A percentile compares a stretch with the other conserved stretches of the same genome.
These are phyloP conservation scores for Tetragonula clypearis DNA, from an alignment of 1,140 invertebrate species.

Conservation along the genomic window DNA sequence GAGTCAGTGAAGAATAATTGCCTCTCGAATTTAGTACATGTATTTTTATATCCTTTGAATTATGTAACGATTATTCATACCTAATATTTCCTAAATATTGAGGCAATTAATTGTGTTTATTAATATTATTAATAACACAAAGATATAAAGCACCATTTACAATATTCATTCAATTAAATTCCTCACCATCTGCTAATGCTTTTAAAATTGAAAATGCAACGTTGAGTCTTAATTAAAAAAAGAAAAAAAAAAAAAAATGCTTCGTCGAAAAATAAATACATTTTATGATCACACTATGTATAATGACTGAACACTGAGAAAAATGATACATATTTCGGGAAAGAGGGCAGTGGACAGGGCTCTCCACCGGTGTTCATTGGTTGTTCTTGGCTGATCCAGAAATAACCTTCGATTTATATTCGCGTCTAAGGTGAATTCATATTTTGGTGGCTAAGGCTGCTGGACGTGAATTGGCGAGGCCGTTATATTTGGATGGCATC, in stretches of 20 bases:
- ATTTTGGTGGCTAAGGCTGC: conserved; percentile 69
- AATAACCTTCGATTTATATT: conserved; percentile 79
- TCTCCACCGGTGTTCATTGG: conserved; percentile 5
- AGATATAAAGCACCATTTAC: too few species aligned
- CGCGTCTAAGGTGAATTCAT: conserved; percentile 77
- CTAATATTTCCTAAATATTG: too few species aligned
- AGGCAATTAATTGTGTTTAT: too few species aligned
- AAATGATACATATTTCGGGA: background rate
- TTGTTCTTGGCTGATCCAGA: conserved; percentile 66
- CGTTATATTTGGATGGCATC: conserved; percentile 77
- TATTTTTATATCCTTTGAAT: too few species aligned
- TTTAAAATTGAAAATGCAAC: too few species aligned
- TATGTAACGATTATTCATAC: too few species aligned
- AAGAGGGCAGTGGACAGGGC: background rate
- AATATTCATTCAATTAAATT: too few species aligned
- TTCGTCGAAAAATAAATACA: background rate
- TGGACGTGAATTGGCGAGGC: conserved; percentile 61
- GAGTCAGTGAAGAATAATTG: background rate
- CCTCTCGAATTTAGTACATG: too few species aligned
- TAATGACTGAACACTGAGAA: conserved; percentile 7
- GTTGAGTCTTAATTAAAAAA: background rate
- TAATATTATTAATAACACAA: too few species aligned
- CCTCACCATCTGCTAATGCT: too few species aligned
- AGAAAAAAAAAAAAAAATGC: background rate
- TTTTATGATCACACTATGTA: background rate